Evolutionary conservation across 1,140 invertebrate species (phyloP).

Genomic region (Harpegnathos saltator): DNA sequence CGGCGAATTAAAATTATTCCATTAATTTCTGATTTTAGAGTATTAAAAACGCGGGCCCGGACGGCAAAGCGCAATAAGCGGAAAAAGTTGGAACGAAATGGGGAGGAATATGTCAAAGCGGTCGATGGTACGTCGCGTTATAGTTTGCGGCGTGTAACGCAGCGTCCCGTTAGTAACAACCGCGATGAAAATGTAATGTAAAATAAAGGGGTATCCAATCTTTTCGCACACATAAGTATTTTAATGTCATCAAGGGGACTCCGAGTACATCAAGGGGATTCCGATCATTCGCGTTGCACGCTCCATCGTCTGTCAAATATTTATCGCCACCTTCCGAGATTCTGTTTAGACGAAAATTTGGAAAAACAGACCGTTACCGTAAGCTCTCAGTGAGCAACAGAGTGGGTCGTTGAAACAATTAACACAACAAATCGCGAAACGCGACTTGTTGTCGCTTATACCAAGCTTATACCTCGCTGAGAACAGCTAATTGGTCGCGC

Average conservation of each 20-base stretch:
- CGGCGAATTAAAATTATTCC: conserved; percentile 62
- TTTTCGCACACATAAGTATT: conserved; percentile 33
- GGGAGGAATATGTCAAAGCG: conserved; percentile 56
- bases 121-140: conserved; percentile 54
- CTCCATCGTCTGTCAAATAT: background rate
- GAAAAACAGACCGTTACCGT: background rate
- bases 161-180: conserved; percentile 36
- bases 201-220: conserved; percentile 37
- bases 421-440: too few species aligned
- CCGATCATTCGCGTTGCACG: background rate
- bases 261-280: too few species aligned
- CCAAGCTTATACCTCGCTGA: background rate
- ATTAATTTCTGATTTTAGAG: conserved; percentile 64
- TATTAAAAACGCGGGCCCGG: conserved; percentile 58
- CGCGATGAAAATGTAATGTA: conserved; percentile 56
- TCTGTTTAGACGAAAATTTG: background rate
- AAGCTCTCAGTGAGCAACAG: too few species aligned
- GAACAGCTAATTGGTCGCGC: background rate
- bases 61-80: conserved; percentile 58
- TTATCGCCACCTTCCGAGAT: too few species aligned
- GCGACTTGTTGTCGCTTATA: background rate
- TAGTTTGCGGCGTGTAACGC: conserved; percentile 40
- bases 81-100: conserved; percentile 53
- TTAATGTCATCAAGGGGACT: background rate
- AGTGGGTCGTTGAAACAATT: too few species aligned